phyloP scores from a whole-genome alignment of 2,888 invertebrate genomes.

The Choreutis nemorana region DNA sequence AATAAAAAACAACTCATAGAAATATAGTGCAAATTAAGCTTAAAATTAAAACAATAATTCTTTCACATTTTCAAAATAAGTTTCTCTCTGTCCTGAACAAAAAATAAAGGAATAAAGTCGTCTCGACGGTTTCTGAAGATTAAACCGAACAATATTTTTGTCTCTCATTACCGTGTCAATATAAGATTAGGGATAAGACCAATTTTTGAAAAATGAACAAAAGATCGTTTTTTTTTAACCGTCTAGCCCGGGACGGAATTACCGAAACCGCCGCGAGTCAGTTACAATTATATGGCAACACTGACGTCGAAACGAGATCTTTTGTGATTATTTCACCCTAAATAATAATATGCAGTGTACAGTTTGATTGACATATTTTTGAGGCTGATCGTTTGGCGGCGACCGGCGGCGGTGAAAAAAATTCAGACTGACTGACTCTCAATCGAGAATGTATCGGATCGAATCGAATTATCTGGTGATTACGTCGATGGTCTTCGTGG shows the following conservation, averaged over 20 bases:
- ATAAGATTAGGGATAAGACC: constrained; percentile 63
- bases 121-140: constrained; percentile 25
- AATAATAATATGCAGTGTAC: constrained; percentile 48
- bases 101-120: too few species aligned
- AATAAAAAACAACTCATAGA: constrained; percentile 1
- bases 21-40: too few species aligned
- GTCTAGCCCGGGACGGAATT: constrained; percentile 37
- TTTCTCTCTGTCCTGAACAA: too few species aligned
- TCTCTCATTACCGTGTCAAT: constrained; percentile 63
- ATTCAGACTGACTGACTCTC: constrained; percentile 18
- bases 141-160: constrained; percentile 50
- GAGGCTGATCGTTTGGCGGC: constrained; percentile 25
- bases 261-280: constrained; percentile 42
- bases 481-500: constrained; percentile 54
- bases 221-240: constrained; percentile 41
- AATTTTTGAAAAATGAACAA: constrained; percentile 42
- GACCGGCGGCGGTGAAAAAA: constrained; percentile 20
- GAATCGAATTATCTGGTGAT: constrained; percentile 55
- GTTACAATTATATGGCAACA: constrained; percentile 32
- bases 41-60: background rate
- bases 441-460: constrained; percentile 22
- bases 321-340: constrained; percentile 34
- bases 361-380: constrained; percentile 51
- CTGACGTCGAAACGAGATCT: constrained; percentile 30
- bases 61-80: constrained; percentile 1